Conservation (phyloP, 2,797 vertebrate species). For the Gymnothorax javanicus region DNA sequence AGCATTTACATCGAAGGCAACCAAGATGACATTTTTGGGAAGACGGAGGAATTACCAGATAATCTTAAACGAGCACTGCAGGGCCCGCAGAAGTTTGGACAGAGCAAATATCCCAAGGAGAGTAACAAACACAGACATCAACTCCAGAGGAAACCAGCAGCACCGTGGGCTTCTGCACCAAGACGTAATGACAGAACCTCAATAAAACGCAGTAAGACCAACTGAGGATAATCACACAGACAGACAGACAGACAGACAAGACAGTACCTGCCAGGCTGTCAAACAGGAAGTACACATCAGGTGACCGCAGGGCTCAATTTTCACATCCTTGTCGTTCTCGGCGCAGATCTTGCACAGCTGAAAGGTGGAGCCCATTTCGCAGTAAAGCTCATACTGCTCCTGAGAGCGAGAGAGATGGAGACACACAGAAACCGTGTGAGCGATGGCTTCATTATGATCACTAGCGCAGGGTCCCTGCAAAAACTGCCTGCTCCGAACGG, state of each 20-base stretch:
- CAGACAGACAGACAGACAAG: background rate
- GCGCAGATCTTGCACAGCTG: conserved; percentile 86
- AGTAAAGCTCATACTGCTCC: conserved; percentile 76
- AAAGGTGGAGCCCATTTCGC: conserved; percentile 82
- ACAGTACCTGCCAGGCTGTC: conserved; percentile 78
- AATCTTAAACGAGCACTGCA: background rate
- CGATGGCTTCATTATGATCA: background rate
- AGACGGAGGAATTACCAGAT: background rate
- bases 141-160: background rate
- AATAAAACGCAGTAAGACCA: background rate
- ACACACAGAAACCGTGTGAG: background rate
- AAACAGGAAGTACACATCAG: conserved; percentile 80
- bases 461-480: background rate
- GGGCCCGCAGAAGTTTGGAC: background rate
- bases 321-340: conserved; percentile 78
- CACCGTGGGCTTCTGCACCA: background rate
- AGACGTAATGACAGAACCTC: background rate
- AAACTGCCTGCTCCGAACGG: too few relatives aligned
- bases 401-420: conserved; percentile 43
- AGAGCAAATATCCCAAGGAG: background rate
- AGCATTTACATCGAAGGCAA: background rate
- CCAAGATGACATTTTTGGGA: background rate
- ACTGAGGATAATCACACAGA: background rate
- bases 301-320: conserved; percentile 81
- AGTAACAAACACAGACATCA: background rate